These are phyloP conservation scores for Rhinolophus ferrumequinum DNA, from an alignment of 2,113 vertebrate genomes.

Conservation along the genomic window DNA sequence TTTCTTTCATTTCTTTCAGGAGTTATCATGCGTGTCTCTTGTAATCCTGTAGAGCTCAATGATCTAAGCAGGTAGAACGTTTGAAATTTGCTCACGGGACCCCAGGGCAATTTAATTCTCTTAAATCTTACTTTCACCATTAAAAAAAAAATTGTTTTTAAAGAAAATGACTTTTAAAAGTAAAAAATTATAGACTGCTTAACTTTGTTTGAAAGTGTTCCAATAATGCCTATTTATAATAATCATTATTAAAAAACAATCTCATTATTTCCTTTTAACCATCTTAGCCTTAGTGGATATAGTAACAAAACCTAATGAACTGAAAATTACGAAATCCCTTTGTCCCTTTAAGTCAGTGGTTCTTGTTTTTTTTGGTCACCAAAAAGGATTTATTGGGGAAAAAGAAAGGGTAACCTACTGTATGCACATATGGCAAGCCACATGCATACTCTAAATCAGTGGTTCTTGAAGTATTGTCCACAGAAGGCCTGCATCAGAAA, in stretches of 20 bases:
- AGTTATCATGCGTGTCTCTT: not conserved
- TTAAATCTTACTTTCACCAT: not conserved
- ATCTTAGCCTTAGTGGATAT: not conserved
- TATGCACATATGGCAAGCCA: no score
- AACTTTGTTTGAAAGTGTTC: conserved; percentile 22
- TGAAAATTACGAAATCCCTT: not conserved
- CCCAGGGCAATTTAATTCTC: not conserved
- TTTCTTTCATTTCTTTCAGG: conserved; percentile 15
- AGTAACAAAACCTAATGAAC: not conserved
- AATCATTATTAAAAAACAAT: not conserved
- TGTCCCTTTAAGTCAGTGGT: not conserved
- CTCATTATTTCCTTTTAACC: not conserved
- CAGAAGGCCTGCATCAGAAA: not conserved
- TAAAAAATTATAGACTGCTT: not conserved
- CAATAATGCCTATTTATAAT: not conserved
- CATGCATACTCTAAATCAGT: no score
- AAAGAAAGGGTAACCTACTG: no score
- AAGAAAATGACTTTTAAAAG: conserved; percentile 27
- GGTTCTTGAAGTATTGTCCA: not conserved
- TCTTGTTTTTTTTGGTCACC: not conserved
- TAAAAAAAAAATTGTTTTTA: not conserved
- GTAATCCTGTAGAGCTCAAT: not conserved
- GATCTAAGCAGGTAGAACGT: not conserved
- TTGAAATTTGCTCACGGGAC: not conserved
- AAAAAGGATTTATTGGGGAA: no score